Evolutionary conservation across 1,140 invertebrate species (phyloP).

Genomic region (Hesperophylax magnus): DNA sequence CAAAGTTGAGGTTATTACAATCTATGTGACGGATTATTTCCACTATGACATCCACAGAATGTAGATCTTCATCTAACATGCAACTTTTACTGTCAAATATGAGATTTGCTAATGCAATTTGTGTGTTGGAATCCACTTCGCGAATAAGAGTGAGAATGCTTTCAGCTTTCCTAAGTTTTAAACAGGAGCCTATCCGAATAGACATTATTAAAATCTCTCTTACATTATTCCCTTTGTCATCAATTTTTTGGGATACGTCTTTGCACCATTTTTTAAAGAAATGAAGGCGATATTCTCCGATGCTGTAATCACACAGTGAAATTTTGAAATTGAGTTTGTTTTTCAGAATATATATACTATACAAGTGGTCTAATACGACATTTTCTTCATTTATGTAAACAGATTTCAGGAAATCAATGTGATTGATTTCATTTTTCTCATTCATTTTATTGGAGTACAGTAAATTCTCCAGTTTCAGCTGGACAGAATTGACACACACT

Average conservation of each 20-base stretch:
- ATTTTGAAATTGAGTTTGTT: slow-evolving; percentile 49
- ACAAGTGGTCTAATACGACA: slow-evolving; percentile 34
- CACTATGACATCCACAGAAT: slow-evolving; percentile 47
- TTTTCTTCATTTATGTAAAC: slow-evolving; percentile 14
- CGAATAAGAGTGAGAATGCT: slow-evolving; percentile 40
- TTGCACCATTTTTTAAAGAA: slow-evolving; percentile 50
- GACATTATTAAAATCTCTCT: slow-evolving; percentile 21
- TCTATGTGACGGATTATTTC: slow-evolving; percentile 41
- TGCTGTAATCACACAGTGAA: slow-evolving; percentile 47
- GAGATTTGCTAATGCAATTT: slow-evolving; percentile 29
- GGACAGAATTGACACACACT: slow-evolving; percentile 35
- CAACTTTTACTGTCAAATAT: slow-evolving; percentile 39
- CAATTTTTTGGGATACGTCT: slow-evolving; percentile 27
- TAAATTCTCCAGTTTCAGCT: slow-evolving; percentile 48
- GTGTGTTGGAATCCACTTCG: background rate
- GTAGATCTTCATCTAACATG: slow-evolving; percentile 42
- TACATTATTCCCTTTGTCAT: background rate
- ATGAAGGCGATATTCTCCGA: slow-evolving; percentile 43
- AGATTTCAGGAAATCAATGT: slow-evolving; percentile 54
- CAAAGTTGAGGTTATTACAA: slow-evolving; percentile 11
- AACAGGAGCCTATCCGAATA: slow-evolving; percentile 40
- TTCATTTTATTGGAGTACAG: slow-evolving; percentile 18
- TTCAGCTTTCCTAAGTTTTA: slow-evolving; percentile 45
- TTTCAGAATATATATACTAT: slow-evolving; percentile 50
- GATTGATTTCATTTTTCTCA: slow-evolving; percentile 39